Evolutionary conservation across 2,888 invertebrate genomes (phyloP).

Genomic region (Catocala fraxini): DNA sequence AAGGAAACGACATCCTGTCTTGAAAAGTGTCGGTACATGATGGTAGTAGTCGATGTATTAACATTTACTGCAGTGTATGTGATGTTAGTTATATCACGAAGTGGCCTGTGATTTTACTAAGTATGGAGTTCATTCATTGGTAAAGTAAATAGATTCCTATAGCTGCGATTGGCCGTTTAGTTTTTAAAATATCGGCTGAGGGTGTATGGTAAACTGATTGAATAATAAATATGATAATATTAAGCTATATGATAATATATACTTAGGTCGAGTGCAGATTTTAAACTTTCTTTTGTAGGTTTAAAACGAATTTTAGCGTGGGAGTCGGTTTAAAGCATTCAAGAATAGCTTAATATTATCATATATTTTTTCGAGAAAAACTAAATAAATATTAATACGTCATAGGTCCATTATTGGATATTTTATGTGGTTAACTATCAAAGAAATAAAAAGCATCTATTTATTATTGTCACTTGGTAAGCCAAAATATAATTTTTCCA

Average conservation of each 20-base stretch:
- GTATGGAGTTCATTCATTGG: neutral
- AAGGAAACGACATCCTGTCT: neutral
- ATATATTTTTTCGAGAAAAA: neutral
- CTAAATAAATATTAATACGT: too few relatives aligned
- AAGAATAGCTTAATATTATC: neutral
- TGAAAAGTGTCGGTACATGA: neutral
- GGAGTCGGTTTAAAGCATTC: too few relatives aligned
- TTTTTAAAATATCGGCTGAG: neutral
- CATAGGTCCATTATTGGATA: too few relatives aligned
- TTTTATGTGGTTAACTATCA: too few relatives aligned
- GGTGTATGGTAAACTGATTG: too few relatives aligned
- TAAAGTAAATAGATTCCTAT: neutral
- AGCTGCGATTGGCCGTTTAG: slow-evolving; percentile 2
- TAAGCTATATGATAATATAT: neutral
- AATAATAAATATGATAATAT: neutral
- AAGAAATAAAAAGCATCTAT: too few relatives aligned
- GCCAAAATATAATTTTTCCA: neutral
- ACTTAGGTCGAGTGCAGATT: too few relatives aligned
- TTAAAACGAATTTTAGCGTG: too few relatives aligned
- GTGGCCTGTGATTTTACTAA: slow-evolving; percentile 17
- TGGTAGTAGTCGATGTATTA: slow-evolving; percentile 1
- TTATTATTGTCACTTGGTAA: too few relatives aligned
- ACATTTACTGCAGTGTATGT: slow-evolving; percentile 11
- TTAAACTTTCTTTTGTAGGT: too few relatives aligned
- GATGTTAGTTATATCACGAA: slow-evolving; percentile 23